Percentiles rank a stretch among this genome's conserved stretches.
phyloP scores from a whole-genome alignment of 1,140 invertebrate species.

The Amyelois transitella region DNA sequence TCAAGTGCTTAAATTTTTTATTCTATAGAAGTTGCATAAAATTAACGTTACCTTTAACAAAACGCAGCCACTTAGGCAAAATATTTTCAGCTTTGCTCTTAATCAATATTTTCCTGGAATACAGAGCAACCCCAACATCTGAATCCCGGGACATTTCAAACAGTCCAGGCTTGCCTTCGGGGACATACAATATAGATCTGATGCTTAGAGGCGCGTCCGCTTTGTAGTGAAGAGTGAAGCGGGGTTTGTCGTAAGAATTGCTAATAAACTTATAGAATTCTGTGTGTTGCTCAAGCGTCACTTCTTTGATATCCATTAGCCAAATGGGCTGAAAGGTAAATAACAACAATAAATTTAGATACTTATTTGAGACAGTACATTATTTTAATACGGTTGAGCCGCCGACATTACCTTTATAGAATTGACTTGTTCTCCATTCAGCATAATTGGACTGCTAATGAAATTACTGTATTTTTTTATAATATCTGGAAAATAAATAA shows the following conservation, averaged over 20 bases:
- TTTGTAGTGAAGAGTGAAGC: conserved; percentile 89
- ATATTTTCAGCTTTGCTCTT: conserved; percentile 93
- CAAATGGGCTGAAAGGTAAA: conserved; percentile 86
- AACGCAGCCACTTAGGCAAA: conserved; percentile 95
- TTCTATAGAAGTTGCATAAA: no score
- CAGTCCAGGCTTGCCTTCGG: conserved; percentile 90
- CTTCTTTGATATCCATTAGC: conserved; percentile 92
- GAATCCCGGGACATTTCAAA: conserved; percentile 93
- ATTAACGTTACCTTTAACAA: conserved; percentile 84
- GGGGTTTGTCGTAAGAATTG: conserved; percentile 88
- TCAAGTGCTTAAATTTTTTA: no score
- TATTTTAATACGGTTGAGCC: neutral
- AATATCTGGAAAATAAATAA: conserved; percentile 76
- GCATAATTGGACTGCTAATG: conserved; percentile 92
- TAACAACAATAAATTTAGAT: neutral
- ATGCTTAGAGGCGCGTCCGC: conserved; percentile 95
- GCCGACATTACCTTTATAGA: conserved; percentile 78
- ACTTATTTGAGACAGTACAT: conserved; percentile 1
- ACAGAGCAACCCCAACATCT: conserved; percentile 88
- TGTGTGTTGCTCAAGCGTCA: conserved; percentile 89
- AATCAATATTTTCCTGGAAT: conserved; percentile 92
- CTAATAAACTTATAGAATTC: conserved; percentile 94
- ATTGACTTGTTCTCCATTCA: conserved; percentile 92
- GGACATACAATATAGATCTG: conserved; percentile 93
- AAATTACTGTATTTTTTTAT: conserved; percentile 99